Evolutionary conservation across 2,113 vertebrate genomes (phyloP).

Genomic region (Tapirus terrestris): DNA sequence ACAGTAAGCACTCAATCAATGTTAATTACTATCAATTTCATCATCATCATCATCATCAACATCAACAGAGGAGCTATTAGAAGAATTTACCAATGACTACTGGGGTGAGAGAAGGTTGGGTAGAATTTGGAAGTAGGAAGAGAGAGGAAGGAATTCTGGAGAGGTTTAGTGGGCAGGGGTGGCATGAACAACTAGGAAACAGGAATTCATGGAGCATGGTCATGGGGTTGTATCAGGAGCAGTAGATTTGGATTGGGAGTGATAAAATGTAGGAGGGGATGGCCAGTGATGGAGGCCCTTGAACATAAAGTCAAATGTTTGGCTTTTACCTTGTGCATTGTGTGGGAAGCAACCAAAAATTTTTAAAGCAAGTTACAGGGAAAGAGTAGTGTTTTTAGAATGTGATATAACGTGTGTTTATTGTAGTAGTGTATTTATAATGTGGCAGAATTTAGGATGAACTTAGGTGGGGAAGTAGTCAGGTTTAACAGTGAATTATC

Average conservation of each 20-base stretch:
- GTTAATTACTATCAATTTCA: background rate
- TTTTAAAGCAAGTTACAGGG: background rate
- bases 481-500: background rate
- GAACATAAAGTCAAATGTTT: background rate
- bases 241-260: background rate
- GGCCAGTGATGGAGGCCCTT: background rate
- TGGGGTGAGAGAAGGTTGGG: background rate
- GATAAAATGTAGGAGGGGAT: background rate
- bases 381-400: background rate
- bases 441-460: constrained; percentile 14
- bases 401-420: background rate
- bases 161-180: background rate
- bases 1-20: background rate
- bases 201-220: background rate
- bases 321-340: background rate
- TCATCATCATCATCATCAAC: background rate
- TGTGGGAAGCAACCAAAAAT: background rate
- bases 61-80: background rate
- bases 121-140: background rate
- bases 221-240: background rate
- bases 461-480: background rate
- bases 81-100: background rate
- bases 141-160: background rate
- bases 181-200: background rate
- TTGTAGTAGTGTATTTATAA: background rate